Evolutionary conservation across 2,797 vertebrate species (phyloP).

Genomic region (Harpagifer antarcticus): DNA sequence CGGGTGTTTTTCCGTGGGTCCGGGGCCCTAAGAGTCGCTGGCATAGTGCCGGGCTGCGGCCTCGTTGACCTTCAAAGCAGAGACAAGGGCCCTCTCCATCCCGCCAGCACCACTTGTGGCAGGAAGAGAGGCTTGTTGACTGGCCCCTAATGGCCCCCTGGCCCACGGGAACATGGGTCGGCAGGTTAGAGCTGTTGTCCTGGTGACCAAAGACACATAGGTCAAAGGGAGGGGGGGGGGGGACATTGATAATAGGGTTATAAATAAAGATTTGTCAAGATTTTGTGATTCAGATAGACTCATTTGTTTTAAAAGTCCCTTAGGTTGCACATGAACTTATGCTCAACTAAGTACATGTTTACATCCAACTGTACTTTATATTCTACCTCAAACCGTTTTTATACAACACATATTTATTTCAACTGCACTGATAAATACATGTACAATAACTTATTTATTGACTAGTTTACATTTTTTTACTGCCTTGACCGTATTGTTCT

Average conservation of each 20-base stretch:
- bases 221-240: constrained; percentile 23
- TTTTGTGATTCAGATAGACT: constrained; percentile 17
- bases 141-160: constrained; percentile 80
- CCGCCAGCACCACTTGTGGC: constrained; percentile 81
- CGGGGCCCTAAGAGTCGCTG: constrained; percentile 70
- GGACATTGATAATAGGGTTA: constrained; percentile 32
- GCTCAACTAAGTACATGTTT: too few species aligned
- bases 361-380: too few species aligned
- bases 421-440: too few species aligned
- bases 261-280: neutral
- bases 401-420: too few species aligned
- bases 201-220: constrained; percentile 69
- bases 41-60: constrained; percentile 74
- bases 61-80: constrained; percentile 86
- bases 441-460: too few species aligned
- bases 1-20: constrained; percentile 49
- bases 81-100: constrained; percentile 81
- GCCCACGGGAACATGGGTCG: constrained; percentile 77
- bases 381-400: too few species aligned
- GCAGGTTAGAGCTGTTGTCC: constrained; percentile 80
- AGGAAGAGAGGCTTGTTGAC: constrained; percentile 86
- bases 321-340: too few species aligned
- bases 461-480: too few species aligned
- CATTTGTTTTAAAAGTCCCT: too few species aligned
- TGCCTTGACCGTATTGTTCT: too few species aligned